Conservation (phyloP, 2,797 vertebrate genomes). For the Odontamblyopus rebecca region DNA sequence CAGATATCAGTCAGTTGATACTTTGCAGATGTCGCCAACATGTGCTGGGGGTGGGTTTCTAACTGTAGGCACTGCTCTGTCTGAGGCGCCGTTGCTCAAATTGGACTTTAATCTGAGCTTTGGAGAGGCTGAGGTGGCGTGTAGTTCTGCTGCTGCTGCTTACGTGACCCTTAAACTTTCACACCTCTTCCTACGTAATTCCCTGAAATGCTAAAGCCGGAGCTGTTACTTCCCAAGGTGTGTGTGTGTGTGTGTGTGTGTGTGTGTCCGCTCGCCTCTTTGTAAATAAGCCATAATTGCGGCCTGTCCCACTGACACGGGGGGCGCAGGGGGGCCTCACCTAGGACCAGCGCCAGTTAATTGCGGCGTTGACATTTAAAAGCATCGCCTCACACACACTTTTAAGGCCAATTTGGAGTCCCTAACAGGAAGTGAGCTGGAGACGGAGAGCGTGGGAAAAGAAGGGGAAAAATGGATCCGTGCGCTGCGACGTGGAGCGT, state of each 20-base stretch:
- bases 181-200: neutral
- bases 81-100: too few species aligned
- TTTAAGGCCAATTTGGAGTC: conserved; percentile 8
- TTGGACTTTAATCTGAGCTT: too few species aligned
- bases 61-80: too few species aligned
- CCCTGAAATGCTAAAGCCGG: neutral
- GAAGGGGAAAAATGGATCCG: neutral
- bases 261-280: conserved; percentile 9
- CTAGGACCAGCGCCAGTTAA: conserved; percentile 8
- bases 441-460: too few species aligned
- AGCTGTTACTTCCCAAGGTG: neutral
- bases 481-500: neutral
- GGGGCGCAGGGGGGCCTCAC: neutral
- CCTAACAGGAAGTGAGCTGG: neutral
- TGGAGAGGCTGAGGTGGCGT: neutral
- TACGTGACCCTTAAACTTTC: neutral
- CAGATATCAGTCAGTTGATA: too few species aligned
- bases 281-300: conserved; percentile 7
- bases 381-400: conserved; percentile 3
- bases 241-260: neutral
- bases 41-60: too few species aligned
- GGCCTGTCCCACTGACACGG: neutral
- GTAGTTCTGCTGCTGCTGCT: neutral
- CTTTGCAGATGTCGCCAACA: too few species aligned
- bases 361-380: conserved; percentile 12